phyloP scores from a whole-genome alignment of 2,888 invertebrate species.

The Doris montereyensis region DNA sequence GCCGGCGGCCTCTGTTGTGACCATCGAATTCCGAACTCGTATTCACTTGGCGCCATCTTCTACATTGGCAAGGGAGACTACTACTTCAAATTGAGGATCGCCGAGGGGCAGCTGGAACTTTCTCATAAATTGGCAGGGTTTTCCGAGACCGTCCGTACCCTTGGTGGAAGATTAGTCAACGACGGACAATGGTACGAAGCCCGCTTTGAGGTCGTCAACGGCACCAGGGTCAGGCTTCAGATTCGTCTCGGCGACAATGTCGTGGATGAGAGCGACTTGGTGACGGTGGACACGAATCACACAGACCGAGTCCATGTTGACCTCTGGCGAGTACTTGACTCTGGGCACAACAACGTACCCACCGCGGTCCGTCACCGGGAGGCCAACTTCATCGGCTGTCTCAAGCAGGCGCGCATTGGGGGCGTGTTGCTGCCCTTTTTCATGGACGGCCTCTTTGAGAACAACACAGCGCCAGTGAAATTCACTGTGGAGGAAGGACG shows the following conservation, averaged over 20 bases:
- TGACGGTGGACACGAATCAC: not conserved
- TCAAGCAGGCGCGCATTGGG: slow-evolving; percentile 90
- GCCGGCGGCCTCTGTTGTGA: not conserved
- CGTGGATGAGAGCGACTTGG: slow-evolving; percentile 13
- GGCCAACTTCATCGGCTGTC: slow-evolving; percentile 82
- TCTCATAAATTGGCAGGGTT: slow-evolving; percentile 48
- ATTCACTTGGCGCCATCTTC: slow-evolving; percentile 82
- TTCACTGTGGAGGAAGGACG: slow-evolving; percentile 41
- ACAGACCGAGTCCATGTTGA: slow-evolving; percentile 21
- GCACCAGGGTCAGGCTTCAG: slow-evolving; percentile 12
- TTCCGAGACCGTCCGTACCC: slow-evolving; percentile 35
- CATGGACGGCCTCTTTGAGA: slow-evolving; percentile 73
- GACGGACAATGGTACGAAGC: slow-evolving; percentile 55
- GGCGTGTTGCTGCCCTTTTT: slow-evolving; percentile 88
- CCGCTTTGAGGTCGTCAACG: slow-evolving; percentile 31
- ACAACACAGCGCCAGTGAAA: slow-evolving; percentile 52
- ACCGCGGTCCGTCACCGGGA: slow-evolving; percentile 5
- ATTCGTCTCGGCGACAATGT: slow-evolving; percentile 16
- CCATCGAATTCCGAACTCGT: slow-evolving; percentile 72
- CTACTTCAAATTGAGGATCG: slow-evolving; percentile 52
- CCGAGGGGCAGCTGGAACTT: slow-evolving; percentile 50
- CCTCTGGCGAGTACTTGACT: not conserved
- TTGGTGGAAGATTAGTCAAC: slow-evolving; percentile 40
- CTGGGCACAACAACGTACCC: not conserved
- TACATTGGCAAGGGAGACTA: slow-evolving; percentile 75